These are phyloP conservation scores for Pseudochromis fuscus DNA, from an alignment of 2,797 vertebrate species.

Conservation along the genomic window DNA sequence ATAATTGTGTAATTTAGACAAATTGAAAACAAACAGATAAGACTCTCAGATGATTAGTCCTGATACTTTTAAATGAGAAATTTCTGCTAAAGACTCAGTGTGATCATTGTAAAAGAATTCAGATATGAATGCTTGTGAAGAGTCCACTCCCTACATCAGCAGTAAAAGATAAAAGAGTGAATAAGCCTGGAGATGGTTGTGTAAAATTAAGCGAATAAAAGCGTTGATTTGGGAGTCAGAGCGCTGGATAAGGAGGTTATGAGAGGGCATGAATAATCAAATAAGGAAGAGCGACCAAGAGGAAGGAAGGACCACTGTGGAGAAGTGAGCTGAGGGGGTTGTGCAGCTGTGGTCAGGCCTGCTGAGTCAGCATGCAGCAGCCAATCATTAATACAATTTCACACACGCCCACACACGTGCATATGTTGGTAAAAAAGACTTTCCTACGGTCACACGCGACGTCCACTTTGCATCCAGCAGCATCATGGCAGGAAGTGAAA, in stretches of 20 bases:
- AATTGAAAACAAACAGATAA: too few species aligned
- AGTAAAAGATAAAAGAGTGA: neutral
- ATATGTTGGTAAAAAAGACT: neutral
- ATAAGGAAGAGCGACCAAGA: slow-evolving; percentile 30
- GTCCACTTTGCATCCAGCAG: neutral
- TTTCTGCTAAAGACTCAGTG: too few species aligned
- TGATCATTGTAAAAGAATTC: too few species aligned
- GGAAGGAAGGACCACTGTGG: slow-evolving; percentile 55
- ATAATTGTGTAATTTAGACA: too few species aligned
- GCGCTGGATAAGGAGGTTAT: neutral
- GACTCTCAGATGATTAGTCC: too few species aligned
- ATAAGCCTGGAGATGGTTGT: neutral
- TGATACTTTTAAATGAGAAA: too few species aligned
- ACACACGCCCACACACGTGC: slow-evolving; percentile 1
- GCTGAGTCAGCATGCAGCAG: slow-evolving; percentile 63
- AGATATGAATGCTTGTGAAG: too few species aligned
- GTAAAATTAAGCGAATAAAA: neutral
- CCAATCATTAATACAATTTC: slow-evolving; percentile 37
- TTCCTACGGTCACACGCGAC: neutral
- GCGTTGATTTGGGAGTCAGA: neutral
- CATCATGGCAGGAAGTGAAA: neutral
- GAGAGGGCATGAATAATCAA: slow-evolving; percentile 6
- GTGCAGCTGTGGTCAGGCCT: slow-evolving; percentile 1
- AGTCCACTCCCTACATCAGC: neutral
- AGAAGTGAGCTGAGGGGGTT: slow-evolving; percentile 43